Conservation (phyloP, 2,888 invertebrate genomes). For the Pecten maximus region DNA sequence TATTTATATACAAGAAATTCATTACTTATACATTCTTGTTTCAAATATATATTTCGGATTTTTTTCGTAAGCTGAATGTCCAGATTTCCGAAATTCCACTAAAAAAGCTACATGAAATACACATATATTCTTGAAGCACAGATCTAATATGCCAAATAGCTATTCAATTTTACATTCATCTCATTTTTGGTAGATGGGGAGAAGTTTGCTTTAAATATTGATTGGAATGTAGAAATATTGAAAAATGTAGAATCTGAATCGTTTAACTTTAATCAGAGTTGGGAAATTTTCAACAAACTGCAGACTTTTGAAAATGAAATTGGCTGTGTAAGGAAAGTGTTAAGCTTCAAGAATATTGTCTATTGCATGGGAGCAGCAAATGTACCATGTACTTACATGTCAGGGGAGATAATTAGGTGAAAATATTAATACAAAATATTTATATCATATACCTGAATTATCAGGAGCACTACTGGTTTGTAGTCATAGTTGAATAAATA, state of each 20-base stretch:
- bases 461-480: neutral
- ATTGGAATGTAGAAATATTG: too few relatives aligned
- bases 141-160: neutral
- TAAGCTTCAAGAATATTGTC: neutral
- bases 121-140: neutral
- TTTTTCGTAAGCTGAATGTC: neutral
- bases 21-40: neutral
- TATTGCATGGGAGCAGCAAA: neutral
- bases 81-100: neutral
- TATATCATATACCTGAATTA: neutral
- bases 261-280: too few relatives aligned
- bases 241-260: too few relatives aligned
- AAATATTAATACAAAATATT: neutral
- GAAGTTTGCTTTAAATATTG: too few relatives aligned
- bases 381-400: neutral
- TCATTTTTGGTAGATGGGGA: too few relatives aligned
- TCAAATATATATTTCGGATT: neutral
- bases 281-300: too few relatives aligned
- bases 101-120: neutral
- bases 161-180: too few relatives aligned
- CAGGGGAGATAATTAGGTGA: neutral
- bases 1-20: neutral
- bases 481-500: too few relatives aligned
- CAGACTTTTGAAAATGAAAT: too few relatives aligned
- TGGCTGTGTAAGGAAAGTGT: neutral